Percentiles rank a stretch among this genome's conserved stretches.
These are phyloP conservation scores for Tringa solitaria DNA, from an alignment of 2,113 vertebrate species.

Conservation along the genomic window DNA sequence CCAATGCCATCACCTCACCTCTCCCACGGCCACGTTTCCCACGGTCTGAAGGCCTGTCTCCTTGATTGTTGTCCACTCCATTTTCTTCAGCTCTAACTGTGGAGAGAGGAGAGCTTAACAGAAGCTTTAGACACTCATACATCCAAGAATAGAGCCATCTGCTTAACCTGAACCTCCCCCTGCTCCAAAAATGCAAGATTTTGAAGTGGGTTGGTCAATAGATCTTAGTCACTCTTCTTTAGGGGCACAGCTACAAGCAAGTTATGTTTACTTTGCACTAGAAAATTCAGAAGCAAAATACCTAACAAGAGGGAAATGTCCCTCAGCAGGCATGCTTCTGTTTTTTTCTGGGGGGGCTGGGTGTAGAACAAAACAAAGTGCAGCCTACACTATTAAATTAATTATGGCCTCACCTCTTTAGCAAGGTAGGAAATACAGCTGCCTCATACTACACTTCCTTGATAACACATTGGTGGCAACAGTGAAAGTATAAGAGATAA, in stretches of 20 bases:
- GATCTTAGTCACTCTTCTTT: not conserved
- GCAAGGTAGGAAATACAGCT: not conserved
- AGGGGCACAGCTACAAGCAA: not conserved
- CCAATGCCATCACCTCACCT: slow-evolving; percentile 75
- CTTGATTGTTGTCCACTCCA: slow-evolving; percentile 85
- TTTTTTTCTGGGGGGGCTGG: not conserved
- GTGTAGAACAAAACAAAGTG: too few species aligned
- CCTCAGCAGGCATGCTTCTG: not conserved
- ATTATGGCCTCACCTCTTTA: not conserved
- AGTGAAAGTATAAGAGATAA: not conserved
- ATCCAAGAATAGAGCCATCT: not conserved
- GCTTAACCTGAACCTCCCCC: not conserved
- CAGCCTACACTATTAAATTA: not conserved
- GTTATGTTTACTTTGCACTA: not conserved
- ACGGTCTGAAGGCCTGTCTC: slow-evolving; percentile 85
- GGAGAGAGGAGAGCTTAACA: slow-evolving; percentile 21
- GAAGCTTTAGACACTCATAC: not conserved
- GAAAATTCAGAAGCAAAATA: not conserved
- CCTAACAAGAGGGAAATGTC: not conserved
- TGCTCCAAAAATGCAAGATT: not conserved
- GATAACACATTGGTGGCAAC: rapidly evolving
- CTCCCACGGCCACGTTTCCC: slow-evolving; percentile 87
- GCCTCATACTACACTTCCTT: not conserved
- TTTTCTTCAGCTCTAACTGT: slow-evolving; percentile 91
- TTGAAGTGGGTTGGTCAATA: not conserved